These are phyloP conservation scores for Hydractinia echinata DNA, from an alignment of 30 jellyfish, hydroid and myxozoan species.

Conservation along the genomic window DNA sequence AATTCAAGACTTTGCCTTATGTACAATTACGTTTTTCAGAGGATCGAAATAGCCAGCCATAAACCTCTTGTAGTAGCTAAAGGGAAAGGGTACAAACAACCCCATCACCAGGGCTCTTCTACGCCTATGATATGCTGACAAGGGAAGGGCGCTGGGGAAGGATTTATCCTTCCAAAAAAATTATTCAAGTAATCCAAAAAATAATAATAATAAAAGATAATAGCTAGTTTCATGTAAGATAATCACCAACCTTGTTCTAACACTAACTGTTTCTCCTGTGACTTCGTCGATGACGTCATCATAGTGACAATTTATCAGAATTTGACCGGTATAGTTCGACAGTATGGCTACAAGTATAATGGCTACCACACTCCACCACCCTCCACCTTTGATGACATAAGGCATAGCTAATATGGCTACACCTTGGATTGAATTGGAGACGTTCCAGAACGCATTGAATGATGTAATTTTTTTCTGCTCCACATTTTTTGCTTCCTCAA, in stretches of 20 bases:
- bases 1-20: too few species aligned
- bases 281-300: conserved; percentile 1
- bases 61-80: too few species aligned
- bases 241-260: conserved; percentile 12
- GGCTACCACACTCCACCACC: conserved; percentile 25
- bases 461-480: conserved; percentile 43
- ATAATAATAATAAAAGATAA: too few species aligned
- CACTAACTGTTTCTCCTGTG: not conserved
- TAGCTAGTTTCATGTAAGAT: too few species aligned
- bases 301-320: conserved; percentile 18
- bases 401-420: conserved; percentile 32
- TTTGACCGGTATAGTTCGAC: conserved; percentile 32
- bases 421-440: conserved; percentile 57
- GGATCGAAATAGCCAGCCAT: too few species aligned
- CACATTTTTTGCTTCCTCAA: not conserved
- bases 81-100: too few species aligned
- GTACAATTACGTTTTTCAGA: too few species aligned
- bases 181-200: too few species aligned
- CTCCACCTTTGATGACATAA: conserved; percentile 25
- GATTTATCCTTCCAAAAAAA: too few species aligned
- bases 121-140: too few species aligned
- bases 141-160: too few species aligned
- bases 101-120: too few species aligned
- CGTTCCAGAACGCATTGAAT: conserved; percentile 41
- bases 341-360: conserved; percentile 3